Conservation (phyloP, 2,888 invertebrate species). For the Hypomecis atomaria region DNA sequence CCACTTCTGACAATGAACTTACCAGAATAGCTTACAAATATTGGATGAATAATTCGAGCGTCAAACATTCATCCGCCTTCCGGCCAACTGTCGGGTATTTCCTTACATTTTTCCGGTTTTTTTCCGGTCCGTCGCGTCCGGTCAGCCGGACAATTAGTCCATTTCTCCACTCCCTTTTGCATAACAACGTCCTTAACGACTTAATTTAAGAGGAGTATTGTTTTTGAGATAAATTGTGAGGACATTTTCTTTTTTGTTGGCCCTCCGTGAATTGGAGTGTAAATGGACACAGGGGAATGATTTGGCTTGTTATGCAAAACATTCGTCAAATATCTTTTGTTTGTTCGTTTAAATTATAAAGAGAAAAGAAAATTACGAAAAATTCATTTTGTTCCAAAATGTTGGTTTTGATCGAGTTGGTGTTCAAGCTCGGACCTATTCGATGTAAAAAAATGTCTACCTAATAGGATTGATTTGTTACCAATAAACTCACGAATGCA, state of each 20-base stretch:
- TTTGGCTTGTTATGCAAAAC: conserved; percentile 25
- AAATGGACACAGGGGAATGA: conserved; percentile 22
- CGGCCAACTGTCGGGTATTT: conserved; percentile 36
- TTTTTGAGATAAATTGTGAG: conserved; percentile 30
- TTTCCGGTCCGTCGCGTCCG: conserved; percentile 38
- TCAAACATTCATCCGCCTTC: conserved; percentile 32
- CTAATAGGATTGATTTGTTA: too few species aligned
- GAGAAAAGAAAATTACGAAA: not conserved
- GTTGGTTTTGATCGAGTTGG: too few species aligned
- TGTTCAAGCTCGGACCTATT: too few species aligned
- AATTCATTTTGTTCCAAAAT: too few species aligned
- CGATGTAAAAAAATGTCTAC: too few species aligned
- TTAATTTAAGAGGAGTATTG: conserved; percentile 30
- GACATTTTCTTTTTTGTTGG: conserved; percentile 28
- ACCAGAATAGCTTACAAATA: conserved; percentile 26
- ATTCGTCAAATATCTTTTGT: conserved; percentile 19
- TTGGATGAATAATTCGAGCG: conserved; percentile 31
- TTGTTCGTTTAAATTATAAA: conserved; percentile 1
- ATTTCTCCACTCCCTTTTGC: conserved; percentile 35
- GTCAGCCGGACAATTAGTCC: conserved; percentile 35
- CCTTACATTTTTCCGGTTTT: conserved; percentile 40
- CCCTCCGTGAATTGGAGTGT: conserved; percentile 20
- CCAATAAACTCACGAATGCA: too few species aligned
- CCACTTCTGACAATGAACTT: conserved; percentile 21
- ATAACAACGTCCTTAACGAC: conserved; percentile 33